A percentile compares a stretch with the other conserved stretches of the same genome.
These are phyloP conservation scores for Oscheius myriophilus DNA, from an alignment of 2,888 invertebrate species.

Conservation along the genomic window DNA sequence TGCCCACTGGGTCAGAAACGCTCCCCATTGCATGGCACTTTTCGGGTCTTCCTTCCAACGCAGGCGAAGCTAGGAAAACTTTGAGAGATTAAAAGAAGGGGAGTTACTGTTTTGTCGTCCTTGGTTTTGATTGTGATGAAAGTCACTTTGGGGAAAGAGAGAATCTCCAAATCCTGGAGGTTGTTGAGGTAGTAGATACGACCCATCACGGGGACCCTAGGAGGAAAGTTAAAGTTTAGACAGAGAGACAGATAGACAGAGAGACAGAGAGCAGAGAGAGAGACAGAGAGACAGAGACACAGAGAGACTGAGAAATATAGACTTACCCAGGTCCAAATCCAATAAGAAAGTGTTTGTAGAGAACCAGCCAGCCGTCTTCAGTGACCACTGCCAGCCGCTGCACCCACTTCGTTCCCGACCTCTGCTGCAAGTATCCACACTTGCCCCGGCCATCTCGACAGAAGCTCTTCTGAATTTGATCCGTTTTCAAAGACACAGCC, in stretches of 20 bases:
- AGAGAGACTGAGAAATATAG: too few relatives aligned
- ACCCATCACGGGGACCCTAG: slow-evolving; percentile 11
- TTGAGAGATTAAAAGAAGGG: too few relatives aligned
- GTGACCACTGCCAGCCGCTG: slow-evolving; percentile 19
- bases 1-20: too few relatives aligned
- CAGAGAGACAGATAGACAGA: too few relatives aligned
- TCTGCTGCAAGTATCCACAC: slow-evolving; percentile 22
- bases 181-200: slow-evolving; percentile 18
- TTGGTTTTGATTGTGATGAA: background rate
- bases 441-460: background rate
- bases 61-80: too few relatives aligned
- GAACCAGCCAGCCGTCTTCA: slow-evolving; percentile 1
- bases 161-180: slow-evolving; percentile 1
- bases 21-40: too few relatives aligned
- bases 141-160: background rate
- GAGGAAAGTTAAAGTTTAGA: too few relatives aligned
- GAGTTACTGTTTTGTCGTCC: background rate
- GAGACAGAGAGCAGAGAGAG: too few relatives aligned
- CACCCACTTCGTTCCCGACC: slow-evolving; percentile 8
- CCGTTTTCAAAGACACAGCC: too few relatives aligned
- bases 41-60: too few relatives aligned
- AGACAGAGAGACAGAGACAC: too few relatives aligned
- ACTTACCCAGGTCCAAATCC: slow-evolving; percentile 8
- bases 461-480: background rate
- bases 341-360: slow-evolving; percentile 17